These are phyloP conservation scores for Cotesia glomerata DNA, from an alignment of 1,140 invertebrate species.

Conservation along the genomic window DNA sequence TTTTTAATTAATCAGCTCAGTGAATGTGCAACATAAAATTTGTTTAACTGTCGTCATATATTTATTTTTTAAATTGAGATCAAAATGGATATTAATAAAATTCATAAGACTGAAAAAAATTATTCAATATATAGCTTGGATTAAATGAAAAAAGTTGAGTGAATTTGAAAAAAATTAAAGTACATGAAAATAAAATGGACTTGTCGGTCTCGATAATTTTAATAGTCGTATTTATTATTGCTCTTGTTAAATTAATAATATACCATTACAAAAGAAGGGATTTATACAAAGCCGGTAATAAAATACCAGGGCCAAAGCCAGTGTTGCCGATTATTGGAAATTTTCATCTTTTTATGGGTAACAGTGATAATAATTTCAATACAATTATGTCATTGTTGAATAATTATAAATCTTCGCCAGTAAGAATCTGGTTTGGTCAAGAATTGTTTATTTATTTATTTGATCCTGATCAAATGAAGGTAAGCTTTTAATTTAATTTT, in stretches of 20 bases:
- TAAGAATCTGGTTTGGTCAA: conserved; percentile 47
- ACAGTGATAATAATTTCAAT: conserved; percentile 44
- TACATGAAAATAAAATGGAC: too few relatives aligned
- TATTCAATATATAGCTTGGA: too few relatives aligned
- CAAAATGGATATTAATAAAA: too few relatives aligned
- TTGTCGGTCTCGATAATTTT: too few relatives aligned
- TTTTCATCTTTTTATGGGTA: conserved; percentile 62
- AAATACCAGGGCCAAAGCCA: conserved; percentile 60
- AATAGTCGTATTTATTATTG: conserved; percentile 3
- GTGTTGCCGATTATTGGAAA: conserved; percentile 68
- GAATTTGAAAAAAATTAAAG: too few relatives aligned
- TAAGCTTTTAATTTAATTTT: conserved; percentile 16
- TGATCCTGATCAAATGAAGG: conserved; percentile 63
- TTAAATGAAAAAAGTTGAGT: too few relatives aligned
- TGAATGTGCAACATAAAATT: too few relatives aligned
- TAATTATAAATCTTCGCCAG: conserved; percentile 35
- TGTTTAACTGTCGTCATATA: too few relatives aligned
- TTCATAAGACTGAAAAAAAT: too few relatives aligned
- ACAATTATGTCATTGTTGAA: conserved; percentile 30
- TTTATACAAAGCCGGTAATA: conserved; percentile 47
- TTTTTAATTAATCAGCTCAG: too few relatives aligned
- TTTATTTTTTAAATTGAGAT: too few relatives aligned
- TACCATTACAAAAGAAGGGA: conserved; percentile 31
- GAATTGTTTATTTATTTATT: conserved; percentile 51
- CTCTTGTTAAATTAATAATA: conserved; percentile 19